These are phyloP conservation scores for Uropetala carovei DNA, from an alignment of 2,888 invertebrate genomes.

Conservation along the genomic window DNA sequence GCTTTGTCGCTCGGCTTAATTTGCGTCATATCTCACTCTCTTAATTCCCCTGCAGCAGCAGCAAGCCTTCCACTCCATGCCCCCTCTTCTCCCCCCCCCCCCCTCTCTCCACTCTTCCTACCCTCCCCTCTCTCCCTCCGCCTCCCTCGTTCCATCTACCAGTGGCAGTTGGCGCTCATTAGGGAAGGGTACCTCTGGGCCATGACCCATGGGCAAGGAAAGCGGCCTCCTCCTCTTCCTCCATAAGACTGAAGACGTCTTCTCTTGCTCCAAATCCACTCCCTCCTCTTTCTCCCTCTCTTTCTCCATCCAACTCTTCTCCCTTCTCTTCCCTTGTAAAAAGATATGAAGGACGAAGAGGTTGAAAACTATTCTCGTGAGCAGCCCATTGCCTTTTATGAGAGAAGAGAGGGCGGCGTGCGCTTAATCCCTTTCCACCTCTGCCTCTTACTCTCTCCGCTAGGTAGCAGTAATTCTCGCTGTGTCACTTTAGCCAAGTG, in stretches of 20 bases:
- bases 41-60: conserved; percentile 51
- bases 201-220: conserved; percentile 56
- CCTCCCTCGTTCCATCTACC: not conserved
- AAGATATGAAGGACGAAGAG: too few relatives aligned
- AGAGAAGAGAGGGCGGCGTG: too few relatives aligned
- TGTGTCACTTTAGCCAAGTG: not conserved
- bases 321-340: too few relatives aligned
- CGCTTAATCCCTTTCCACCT: not conserved
- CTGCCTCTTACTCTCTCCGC: not conserved
- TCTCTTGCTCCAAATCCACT: not conserved
- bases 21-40: conserved; percentile 63
- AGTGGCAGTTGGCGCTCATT: conserved; percentile 62
- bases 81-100: not conserved
- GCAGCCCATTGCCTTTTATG: too few relatives aligned
- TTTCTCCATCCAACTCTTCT: not conserved
- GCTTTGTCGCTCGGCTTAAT: conserved; percentile 63
- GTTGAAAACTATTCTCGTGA: not conserved
- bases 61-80: conserved; percentile 43
- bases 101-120: not conserved
- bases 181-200: conserved; percentile 42
- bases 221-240: not conserved
- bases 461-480: not conserved
- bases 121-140: not conserved
- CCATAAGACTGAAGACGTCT: not conserved
- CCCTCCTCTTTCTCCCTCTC: not conserved